These are phyloP conservation scores for Varecia variegata DNA, from an alignment of 2,797 vertebrate species.

Conservation along the genomic window DNA sequence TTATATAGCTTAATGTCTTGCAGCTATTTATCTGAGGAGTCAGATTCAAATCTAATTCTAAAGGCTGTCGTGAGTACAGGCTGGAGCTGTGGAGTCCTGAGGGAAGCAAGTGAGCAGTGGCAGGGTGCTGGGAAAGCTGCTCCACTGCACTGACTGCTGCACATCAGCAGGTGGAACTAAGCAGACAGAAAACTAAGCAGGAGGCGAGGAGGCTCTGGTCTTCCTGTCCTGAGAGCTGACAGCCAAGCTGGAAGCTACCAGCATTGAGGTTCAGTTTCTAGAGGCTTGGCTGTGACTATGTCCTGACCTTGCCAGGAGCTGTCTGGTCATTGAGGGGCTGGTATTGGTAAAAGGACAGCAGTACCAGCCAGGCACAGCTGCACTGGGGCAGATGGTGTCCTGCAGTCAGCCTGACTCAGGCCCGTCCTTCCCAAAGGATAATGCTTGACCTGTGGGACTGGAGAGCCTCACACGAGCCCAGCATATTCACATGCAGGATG, in stretches of 20 bases:
- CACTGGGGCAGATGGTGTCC: neutral
- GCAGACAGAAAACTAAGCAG: neutral
- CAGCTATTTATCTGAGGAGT: neutral
- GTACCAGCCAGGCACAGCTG: neutral
- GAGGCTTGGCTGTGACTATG: neutral
- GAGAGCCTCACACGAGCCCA: neutral
- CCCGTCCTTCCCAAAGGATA: neutral
- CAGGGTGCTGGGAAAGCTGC: neutral
- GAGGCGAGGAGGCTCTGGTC: neutral
- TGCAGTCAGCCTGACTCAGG: neutral
- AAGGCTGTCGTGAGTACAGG: neutral
- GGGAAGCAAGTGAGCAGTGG: neutral
- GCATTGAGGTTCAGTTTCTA: neutral
- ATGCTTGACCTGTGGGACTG: accelerated
- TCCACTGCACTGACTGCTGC: neutral
- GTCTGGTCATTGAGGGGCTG: neutral
- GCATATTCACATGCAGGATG: neutral
- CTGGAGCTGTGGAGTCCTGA: neutral
- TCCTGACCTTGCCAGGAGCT: neutral
- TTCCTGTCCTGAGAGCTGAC: neutral
- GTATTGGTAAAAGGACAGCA: neutral
- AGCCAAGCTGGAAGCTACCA: neutral
- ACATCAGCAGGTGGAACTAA: neutral
- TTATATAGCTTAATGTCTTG: neutral
- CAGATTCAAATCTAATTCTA: neutral